phyloP scores from a whole-genome alignment of 1,140 invertebrate species.

The Brachionus paranguensis region DNA sequence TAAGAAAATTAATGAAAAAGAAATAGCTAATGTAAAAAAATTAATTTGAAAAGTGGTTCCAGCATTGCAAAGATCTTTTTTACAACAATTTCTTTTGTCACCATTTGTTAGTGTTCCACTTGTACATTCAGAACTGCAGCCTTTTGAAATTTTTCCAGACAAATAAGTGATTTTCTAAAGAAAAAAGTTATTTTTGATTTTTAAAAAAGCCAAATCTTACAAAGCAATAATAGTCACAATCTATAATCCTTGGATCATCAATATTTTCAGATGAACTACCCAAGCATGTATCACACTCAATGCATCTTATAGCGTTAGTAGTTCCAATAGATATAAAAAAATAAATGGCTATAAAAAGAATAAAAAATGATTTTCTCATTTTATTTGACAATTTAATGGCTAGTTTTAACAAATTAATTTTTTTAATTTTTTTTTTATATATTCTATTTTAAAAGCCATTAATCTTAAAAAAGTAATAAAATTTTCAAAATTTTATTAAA shows the following conservation, averaged over 20 bases:
- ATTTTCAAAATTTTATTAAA: not conserved
- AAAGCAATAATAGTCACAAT: not conserved
- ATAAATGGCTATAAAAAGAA: not conserved
- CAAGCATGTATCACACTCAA: not conserved
- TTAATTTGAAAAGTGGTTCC: not conserved
- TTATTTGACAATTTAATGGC: too few relatives aligned
- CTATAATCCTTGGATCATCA: not conserved
- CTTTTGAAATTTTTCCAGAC: not conserved
- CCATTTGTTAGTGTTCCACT: not conserved
- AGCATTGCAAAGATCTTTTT: not conserved
- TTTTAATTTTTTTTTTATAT: too few relatives aligned
- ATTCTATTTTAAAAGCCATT: too few relatives aligned
- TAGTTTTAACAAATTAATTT: too few relatives aligned
- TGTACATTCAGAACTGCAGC: not conserved
- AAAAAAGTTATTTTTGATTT: not conserved
- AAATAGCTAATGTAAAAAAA: not conserved
- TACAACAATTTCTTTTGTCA: not conserved
- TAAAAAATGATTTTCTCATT: not conserved
- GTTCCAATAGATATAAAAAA: not conserved
- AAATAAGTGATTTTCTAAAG: not conserved
- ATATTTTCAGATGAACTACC: not conserved
- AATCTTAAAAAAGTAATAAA: not conserved
- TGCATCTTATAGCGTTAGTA: not conserved
- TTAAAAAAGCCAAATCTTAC: not conserved
- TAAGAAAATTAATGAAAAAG: not conserved